These are phyloP conservation scores for Cybosia mesomella DNA, from an alignment of 2,888 invertebrate genomes.

Conservation along the genomic window DNA sequence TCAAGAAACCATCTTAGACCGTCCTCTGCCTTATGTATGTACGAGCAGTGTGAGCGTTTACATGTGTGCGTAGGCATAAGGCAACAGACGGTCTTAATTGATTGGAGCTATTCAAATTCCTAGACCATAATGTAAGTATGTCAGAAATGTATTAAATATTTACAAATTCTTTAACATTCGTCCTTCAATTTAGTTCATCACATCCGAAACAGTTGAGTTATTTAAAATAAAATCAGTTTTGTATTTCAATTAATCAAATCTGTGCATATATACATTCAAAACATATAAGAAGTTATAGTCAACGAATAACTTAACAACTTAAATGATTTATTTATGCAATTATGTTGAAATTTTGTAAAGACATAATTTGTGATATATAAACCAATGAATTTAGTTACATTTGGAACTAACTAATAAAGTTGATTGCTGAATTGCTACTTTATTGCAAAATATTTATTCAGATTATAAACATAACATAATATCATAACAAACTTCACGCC, in stretches of 20 bases:
- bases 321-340: conserved; percentile 32
- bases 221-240: conserved; percentile 22
- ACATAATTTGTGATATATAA: conserved; percentile 7
- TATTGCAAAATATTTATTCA: too few relatives aligned
- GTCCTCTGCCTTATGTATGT: too few relatives aligned
- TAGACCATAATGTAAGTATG: too few relatives aligned
- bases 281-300: conserved; percentile 22
- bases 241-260: conserved; percentile 22
- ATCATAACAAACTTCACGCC: too few relatives aligned
- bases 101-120: too few relatives aligned
- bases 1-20: too few relatives aligned
- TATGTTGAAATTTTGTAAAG: conserved; percentile 8
- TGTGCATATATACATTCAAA: conserved; percentile 23
- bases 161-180: background rate
- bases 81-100: too few relatives aligned
- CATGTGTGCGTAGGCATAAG: too few relatives aligned
- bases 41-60: too few relatives aligned
- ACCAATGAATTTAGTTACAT: background rate
- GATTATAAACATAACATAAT: background rate
- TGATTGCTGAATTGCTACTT: background rate
- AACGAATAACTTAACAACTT: conserved; percentile 26
- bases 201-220: conserved; percentile 8
- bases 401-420: background rate
- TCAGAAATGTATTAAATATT: too few relatives aligned
- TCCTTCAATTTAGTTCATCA: conserved; percentile 29